Base-by-base conservation (phyloP, 30 jellyfish, hydroid and myxozoan species). In the Thelohanellus kitauei region DNA sequence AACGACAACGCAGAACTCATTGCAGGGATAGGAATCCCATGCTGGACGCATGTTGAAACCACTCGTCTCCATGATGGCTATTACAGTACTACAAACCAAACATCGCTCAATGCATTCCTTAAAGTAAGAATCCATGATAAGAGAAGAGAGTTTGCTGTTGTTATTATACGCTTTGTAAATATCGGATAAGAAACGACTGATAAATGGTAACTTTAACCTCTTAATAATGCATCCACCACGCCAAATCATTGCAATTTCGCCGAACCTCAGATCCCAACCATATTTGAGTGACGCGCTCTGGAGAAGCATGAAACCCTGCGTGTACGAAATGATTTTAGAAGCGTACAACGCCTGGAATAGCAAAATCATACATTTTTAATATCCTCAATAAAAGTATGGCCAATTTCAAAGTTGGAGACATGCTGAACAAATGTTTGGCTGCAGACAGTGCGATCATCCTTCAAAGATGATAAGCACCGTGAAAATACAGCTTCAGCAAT, bases 171-270 rank as follows among this genome's bases (percentile, higher is more conserved):
- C 95, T 17, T 60, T 84, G 14, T 67, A 56, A 57, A 75, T 75
- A 56, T 75, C 64, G 19, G 83, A 84, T 54, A 75, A 57, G 57
- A 75, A 75, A 27, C 19, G 0, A 2, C 56, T 14, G 17, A 2
- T 2, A 43, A 10, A 43, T 4, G 11, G 3, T 23, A 12, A 33
- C 3, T 1, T 22, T 0, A 23, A 71, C 91, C 91, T 71, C 27
- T 88, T 50, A 15, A 75, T 75, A 45, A 75, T 75, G 59, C 95
- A 75, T n/a, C 95, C 95, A 13, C 95, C 95, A 2, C 95, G 58
- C 95, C 95, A 75, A 85, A 75, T 75, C 44, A 75, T 45, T 4
- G 95, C 95, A 22, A 75, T 75, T 44, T 66, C 66, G 17, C 95
- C 95, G 43, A 54, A 75, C 31, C 57, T 45, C 50, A 75, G 43